phyloP scores from a whole-genome alignment of 2,888 invertebrate species.

The Plagodis pulveraria region DNA sequence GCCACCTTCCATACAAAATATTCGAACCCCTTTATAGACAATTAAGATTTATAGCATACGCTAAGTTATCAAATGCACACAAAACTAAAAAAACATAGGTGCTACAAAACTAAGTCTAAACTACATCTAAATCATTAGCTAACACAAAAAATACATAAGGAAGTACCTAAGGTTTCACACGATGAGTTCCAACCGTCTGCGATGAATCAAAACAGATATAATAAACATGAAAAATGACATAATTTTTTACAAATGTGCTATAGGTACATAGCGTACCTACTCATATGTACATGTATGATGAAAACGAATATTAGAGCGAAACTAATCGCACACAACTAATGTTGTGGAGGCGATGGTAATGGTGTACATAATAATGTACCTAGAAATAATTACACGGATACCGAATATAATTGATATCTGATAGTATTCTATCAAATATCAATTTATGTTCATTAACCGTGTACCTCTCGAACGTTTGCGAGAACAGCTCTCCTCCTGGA shows the following conservation, averaged over 20 bases:
- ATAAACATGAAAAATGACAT: constrained; percentile 17
- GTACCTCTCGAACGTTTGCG: too few species aligned
- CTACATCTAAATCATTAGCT: constrained; percentile 11
- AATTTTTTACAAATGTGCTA: constrained; percentile 6
- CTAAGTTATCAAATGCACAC: too few species aligned
- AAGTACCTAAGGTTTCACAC: constrained; percentile 35
- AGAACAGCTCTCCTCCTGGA: too few species aligned
- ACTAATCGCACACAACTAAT: constrained; percentile 16
- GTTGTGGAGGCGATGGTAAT: constrained; percentile 5
- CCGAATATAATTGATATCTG: background rate
- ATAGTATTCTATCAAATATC: background rate
- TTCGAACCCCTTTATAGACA: too few species aligned
- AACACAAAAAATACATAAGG: constrained; percentile 18
- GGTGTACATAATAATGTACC: constrained; percentile 6
- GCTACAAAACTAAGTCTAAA: background rate
- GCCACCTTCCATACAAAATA: too few species aligned
- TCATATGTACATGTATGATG: background rate
- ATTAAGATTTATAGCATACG: too few species aligned
- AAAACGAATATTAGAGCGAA: constrained; percentile 13
- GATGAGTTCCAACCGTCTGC: constrained; percentile 34
- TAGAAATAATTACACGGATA: constrained; percentile 4
- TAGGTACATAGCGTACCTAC: constrained; percentile 9
- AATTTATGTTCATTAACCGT: too few species aligned
- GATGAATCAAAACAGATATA: constrained; percentile 26
- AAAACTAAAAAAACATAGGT: too few species aligned